Percentiles rank a stretch among this genome's conserved stretches.
These are phyloP conservation scores for Hybos culiciformis DNA, from an alignment of 2,888 invertebrate genomes.

Conservation along the genomic window DNA sequence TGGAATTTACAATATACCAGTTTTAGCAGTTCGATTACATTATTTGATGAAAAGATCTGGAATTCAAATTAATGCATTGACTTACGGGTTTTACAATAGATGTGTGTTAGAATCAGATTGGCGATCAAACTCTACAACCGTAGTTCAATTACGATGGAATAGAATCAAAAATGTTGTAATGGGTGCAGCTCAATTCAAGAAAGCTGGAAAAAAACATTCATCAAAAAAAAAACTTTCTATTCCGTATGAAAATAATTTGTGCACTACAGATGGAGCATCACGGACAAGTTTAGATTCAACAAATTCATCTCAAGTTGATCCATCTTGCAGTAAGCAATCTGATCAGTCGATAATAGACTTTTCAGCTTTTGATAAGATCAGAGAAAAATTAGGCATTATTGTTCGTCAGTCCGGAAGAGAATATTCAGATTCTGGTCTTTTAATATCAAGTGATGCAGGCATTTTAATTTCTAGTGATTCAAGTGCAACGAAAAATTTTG, in stretches of 20 bases:
- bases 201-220: slow-evolving; percentile 53
- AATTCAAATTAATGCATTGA: slow-evolving; percentile 92
- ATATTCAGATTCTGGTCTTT: slow-evolving; percentile 27
- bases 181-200: slow-evolving; percentile 78
- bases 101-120: slow-evolving; percentile 89
- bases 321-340: slow-evolving; percentile 4
- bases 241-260: slow-evolving; percentile 33
- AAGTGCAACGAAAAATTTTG: slow-evolving; percentile 41
- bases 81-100: slow-evolving; percentile 75
- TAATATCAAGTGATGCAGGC: slow-evolving; percentile 41
- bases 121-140: slow-evolving; percentile 69
- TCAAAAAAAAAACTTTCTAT: slow-evolving; percentile 35
- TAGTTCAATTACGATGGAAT: slow-evolving; percentile 76
- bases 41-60: slow-evolving; percentile 88
- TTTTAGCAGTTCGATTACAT: slow-evolving; percentile 81
- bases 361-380: slow-evolving; percentile 43
- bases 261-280: slow-evolving; percentile 34
- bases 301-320: slow-evolving; percentile 21
- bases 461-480: slow-evolving; percentile 38
- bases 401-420: slow-evolving; percentile 40
- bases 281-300: slow-evolving; percentile 34
- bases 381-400: slow-evolving; percentile 48
- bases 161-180: slow-evolving; percentile 83
- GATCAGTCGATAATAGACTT: slow-evolving; percentile 32
- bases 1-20: slow-evolving; percentile 85